A percentile compares a stretch with the other conserved stretches of the same genome.
phyloP scores from a whole-genome alignment of 2,113 vertebrate genomes.

The Lutjanus erythropterus region DNA sequence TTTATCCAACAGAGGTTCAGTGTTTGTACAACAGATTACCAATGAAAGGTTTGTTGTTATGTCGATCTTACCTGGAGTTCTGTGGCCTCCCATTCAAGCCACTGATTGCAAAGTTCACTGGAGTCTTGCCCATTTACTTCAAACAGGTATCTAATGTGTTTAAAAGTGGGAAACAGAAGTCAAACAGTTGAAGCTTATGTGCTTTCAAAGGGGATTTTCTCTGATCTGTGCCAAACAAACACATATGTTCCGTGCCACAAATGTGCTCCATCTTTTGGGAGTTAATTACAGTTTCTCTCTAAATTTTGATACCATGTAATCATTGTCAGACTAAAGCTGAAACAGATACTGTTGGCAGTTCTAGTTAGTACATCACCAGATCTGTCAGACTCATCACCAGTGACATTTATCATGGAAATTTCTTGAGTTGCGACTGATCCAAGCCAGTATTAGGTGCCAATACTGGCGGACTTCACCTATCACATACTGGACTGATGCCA shows the following conservation, averaged over 20 bases:
- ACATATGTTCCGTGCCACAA: not conserved
- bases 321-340: not conserved
- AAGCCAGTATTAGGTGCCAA: too few species aligned
- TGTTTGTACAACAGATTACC: conserved; percentile 11
- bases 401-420: too few species aligned
- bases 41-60: not conserved
- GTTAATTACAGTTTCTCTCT: not conserved
- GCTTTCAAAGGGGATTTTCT: not conserved
- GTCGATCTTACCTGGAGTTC: conserved; percentile 88
- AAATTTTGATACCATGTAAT: not conserved
- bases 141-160: conserved; percentile 88
- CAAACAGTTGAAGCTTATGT: not conserved
- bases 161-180: not conserved
- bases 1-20: conserved; percentile 20
- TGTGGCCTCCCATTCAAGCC: conserved; percentile 94
- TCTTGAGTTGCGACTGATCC: too few species aligned
- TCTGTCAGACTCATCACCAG: too few species aligned
- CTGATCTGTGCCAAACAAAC: not conserved
- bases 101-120: conserved; percentile 86
- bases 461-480: too few species aligned
- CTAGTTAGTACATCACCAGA: too few species aligned
- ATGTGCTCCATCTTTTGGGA: not conserved
- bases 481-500: too few species aligned
- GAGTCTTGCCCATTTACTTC: conserved; percentile 85
- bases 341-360: too few species aligned